Evolutionary conservation across 2,888 invertebrate genomes (phyloP).

Genomic region (Agrotis clavis): DNA sequence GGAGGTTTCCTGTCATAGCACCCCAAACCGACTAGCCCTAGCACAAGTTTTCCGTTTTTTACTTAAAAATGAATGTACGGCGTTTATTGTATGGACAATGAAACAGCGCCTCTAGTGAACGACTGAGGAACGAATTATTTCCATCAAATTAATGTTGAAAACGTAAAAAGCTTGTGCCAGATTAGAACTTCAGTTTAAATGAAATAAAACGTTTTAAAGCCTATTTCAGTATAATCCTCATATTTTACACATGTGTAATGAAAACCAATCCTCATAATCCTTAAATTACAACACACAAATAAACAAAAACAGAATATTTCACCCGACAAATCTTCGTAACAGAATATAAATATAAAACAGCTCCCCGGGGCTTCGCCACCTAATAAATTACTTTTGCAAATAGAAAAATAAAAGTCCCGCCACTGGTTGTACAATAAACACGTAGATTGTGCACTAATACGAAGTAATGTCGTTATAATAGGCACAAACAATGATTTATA

Average conservation of each 20-base stretch:
- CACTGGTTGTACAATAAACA: slow-evolving; percentile 69
- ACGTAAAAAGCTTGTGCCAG: too few relatives aligned
- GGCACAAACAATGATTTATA: slow-evolving; percentile 66
- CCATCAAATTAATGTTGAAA: too few relatives aligned
- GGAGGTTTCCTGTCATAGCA: too few relatives aligned
- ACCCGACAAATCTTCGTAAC: slow-evolving; percentile 32
- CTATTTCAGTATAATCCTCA: background rate
- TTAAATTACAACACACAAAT: slow-evolving; percentile 12
- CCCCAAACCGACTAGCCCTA: too few relatives aligned
- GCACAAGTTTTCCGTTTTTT: too few relatives aligned
- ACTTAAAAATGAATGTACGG: too few relatives aligned
- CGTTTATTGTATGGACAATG: too few relatives aligned
- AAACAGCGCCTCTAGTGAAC: too few relatives aligned
- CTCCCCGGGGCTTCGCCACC: slow-evolving; percentile 46
- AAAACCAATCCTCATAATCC: slow-evolving; percentile 23
- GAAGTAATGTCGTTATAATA: slow-evolving; percentile 72
- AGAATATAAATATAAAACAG: slow-evolving; percentile 47
- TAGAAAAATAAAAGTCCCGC: slow-evolving; percentile 72
- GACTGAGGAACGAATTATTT: too few relatives aligned
- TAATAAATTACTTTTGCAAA: slow-evolving; percentile 67
- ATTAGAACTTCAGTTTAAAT: background rate
- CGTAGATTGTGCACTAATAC: slow-evolving; percentile 70
- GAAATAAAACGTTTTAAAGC: background rate
- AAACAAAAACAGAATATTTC: slow-evolving; percentile 15
- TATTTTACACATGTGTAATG: background rate